Conservation (phyloP, 2,888 invertebrate species). For the Sinelater perroti region DNA sequence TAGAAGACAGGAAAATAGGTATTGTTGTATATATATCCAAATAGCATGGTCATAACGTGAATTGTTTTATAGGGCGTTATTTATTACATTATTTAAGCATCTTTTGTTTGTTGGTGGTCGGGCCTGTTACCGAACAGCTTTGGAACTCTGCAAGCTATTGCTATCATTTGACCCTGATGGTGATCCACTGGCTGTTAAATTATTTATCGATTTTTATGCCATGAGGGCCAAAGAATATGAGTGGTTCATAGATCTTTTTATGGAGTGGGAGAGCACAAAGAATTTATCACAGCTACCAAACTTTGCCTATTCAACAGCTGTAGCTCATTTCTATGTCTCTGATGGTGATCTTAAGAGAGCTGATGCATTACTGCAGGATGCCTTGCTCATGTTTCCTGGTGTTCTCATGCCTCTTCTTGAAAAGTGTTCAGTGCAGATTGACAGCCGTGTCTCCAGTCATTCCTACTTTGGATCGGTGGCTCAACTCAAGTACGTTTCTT, state of each 20-base stretch:
- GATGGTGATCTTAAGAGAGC: conserved; percentile 62
- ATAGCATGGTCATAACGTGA: no score
- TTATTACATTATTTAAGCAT: conserved; percentile 83
- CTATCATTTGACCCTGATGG: conserved; percentile 77
- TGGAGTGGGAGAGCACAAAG: conserved; percentile 68
- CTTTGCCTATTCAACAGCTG: conserved; percentile 82
- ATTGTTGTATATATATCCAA: no score
- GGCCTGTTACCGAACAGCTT: conserved; percentile 85
- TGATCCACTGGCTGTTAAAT: conserved; percentile 79
- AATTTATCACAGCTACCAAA: conserved; percentile 87
- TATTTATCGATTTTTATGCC: conserved; percentile 85
- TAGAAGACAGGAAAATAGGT: conserved; percentile 82
- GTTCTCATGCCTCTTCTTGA: conserved; percentile 76
- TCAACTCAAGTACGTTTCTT: conserved; percentile 25
- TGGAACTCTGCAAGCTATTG: conserved; percentile 87
- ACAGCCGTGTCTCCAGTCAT: conserved; percentile 64
- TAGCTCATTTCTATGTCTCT: conserved; percentile 73
- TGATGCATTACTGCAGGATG: conserved; percentile 76
- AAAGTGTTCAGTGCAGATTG: conserved; percentile 78
- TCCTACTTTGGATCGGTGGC: conserved; percentile 28
- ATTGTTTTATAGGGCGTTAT: conserved; percentile 77
- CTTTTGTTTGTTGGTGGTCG: conserved; percentile 78
- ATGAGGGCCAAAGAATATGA: conserved; percentile 76
- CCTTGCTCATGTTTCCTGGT: conserved; percentile 84
- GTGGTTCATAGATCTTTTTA: conserved; percentile 67